phyloP scores from a whole-genome alignment of 2,797 vertebrate species.

The Hydrophis major region DNA sequence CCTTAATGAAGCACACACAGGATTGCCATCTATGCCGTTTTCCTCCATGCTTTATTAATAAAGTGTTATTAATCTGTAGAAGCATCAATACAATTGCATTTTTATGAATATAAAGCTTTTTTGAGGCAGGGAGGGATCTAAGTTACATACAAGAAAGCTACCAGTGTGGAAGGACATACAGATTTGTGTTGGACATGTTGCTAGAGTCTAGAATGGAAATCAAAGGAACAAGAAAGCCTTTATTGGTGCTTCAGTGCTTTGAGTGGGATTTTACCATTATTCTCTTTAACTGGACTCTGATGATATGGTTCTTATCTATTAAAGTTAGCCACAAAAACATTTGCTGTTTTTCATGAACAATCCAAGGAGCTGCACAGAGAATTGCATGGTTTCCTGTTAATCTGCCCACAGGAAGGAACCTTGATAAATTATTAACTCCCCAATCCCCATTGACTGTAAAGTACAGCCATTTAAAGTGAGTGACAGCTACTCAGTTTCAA shows the following conservation, averaged over 20 bases:
- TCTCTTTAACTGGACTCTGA: not conserved
- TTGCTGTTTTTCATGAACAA: not conserved
- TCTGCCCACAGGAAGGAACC: conserved; percentile 32
- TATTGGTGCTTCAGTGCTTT: not conserved
- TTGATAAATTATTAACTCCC: conserved; percentile 39
- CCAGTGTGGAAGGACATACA: conserved; percentile 32
- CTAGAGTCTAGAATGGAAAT: conserved; percentile 11
- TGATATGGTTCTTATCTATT: not conserved
- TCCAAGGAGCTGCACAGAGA: not conserved
- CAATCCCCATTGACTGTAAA: conserved; percentile 17
- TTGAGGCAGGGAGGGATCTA: conserved; percentile 6
- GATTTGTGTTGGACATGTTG: conserved; percentile 42
- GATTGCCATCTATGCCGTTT: not conserved
- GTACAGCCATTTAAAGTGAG: conserved; percentile 45
- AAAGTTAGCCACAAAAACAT: not conserved
- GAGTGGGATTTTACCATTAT: not conserved
- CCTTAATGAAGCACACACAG: conserved; percentile 18
- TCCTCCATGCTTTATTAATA: conserved; percentile 35
- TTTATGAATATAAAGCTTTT: conserved; percentile 48
- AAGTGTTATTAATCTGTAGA: conserved; percentile 45
- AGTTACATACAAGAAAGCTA: conserved; percentile 51
- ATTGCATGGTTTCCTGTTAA: not conserved
- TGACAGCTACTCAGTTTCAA: conserved; percentile 21
- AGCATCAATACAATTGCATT: conserved; percentile 39
- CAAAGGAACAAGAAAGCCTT: not conserved